phyloP scores from a whole-genome alignment of 1,140 invertebrate genomes.

The Probaryconus sp. region DNA sequence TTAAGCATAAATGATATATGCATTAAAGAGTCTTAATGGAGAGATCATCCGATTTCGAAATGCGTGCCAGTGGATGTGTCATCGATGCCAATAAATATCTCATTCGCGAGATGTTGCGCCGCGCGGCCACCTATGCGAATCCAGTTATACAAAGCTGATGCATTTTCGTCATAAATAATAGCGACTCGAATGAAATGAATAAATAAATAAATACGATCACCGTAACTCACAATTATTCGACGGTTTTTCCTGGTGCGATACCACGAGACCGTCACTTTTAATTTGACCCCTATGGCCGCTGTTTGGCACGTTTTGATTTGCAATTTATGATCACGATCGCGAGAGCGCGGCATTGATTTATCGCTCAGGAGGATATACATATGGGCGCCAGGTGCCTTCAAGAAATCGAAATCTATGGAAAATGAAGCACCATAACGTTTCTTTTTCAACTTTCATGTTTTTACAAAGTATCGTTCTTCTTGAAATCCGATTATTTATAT shows the following conservation, averaged over 20 bases:
- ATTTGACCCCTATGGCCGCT: conserved; percentile 60
- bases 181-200: conserved; percentile 62
- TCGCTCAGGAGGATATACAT: conserved; percentile 53
- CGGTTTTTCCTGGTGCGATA: conserved; percentile 49
- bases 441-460: conserved; percentile 52
- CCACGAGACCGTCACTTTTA: conserved; percentile 64
- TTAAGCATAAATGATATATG: conserved; percentile 49
- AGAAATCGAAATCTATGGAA: conserved; percentile 62
- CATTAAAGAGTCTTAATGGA: conserved; percentile 46
- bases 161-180: conserved; percentile 65
- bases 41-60: conserved; percentile 55
- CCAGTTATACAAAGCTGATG: conserved; percentile 51
- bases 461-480: conserved; percentile 14
- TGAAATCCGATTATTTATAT: conserved; percentile 54
- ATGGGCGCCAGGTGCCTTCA: conserved; percentile 62
- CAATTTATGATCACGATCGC: conserved; percentile 63
- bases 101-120: conserved; percentile 29
- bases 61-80: conserved; percentile 61
- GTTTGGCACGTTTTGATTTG: conserved; percentile 65
- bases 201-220: conserved; percentile 64
- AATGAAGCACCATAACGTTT: conserved; percentile 37
- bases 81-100: conserved; percentile 68
- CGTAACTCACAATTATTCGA: conserved; percentile 66
- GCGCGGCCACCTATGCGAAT: conserved; percentile 34
- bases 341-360: conserved; percentile 54